phyloP scores from a whole-genome alignment of 2,113 vertebrate species.

The Nanger granti region DNA sequence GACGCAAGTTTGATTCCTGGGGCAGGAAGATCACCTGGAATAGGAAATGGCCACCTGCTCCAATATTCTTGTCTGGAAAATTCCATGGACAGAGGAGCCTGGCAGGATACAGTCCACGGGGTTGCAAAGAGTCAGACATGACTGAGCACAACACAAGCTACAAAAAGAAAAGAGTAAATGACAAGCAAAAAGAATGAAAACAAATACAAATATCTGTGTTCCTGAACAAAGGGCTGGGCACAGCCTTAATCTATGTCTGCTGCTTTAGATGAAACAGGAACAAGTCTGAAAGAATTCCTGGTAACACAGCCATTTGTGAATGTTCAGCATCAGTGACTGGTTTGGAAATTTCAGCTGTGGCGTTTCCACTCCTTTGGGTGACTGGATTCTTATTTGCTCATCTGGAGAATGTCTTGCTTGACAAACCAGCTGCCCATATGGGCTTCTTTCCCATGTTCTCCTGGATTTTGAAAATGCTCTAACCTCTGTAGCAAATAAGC shows the following conservation, averaged over 20 bases:
- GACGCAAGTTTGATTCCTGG: neutral
- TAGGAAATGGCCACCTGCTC: neutral
- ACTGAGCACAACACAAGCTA: neutral
- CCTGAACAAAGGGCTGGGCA: neutral
- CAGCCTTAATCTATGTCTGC: neutral
- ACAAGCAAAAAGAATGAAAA: neutral
- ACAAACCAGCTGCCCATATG: neutral
- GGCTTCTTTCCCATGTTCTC: neutral
- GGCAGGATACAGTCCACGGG: neutral
- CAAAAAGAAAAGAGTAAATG: neutral
- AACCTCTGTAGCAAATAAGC: neutral
- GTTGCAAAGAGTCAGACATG: neutral
- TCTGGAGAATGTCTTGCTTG: slow-evolving; percentile 16
- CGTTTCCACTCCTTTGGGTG: neutral
- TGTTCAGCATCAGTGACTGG: neutral
- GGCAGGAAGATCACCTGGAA: neutral
- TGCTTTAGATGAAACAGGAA: neutral
- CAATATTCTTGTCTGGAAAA: neutral
- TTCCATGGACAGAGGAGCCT: neutral
- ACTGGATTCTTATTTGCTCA: slow-evolving; percentile 26
- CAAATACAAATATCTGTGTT: neutral
- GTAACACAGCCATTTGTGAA: neutral
- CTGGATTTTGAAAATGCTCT: neutral
- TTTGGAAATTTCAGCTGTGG: slow-evolving; percentile 7
- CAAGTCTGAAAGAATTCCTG: neutral